Conservation (phyloP, 1,140 invertebrate species). For the Mamestra configurata region DNA sequence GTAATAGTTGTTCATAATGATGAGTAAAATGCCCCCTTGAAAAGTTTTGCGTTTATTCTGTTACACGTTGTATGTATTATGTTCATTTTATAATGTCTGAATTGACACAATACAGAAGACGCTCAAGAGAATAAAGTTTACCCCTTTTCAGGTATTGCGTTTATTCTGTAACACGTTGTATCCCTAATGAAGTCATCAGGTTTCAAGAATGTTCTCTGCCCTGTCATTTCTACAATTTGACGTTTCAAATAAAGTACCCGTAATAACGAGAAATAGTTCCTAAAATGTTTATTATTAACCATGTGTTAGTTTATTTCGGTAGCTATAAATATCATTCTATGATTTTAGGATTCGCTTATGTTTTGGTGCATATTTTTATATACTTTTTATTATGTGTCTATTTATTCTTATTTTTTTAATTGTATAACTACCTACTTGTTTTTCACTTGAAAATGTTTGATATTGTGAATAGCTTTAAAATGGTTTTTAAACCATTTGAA, state of each 20-base stretch:
- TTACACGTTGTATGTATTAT: too few species aligned
- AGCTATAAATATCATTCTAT: conserved; percentile 41
- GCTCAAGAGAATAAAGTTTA: too few species aligned
- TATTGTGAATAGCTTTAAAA: background rate
- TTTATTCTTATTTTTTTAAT: conserved; percentile 57
- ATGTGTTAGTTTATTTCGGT: conserved; percentile 42
- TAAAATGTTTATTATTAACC: conserved; percentile 50
- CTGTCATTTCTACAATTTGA: conserved; percentile 15
- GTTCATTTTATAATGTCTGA: too few species aligned
- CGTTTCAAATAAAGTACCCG: background rate
- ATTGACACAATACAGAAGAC: too few species aligned
- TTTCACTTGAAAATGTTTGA: conserved; percentile 40
- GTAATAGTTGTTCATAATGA: too few species aligned
- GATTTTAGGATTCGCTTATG: conserved; percentile 52
- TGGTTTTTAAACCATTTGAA: background rate
- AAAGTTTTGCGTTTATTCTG: too few species aligned
- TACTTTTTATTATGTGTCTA: conserved; percentile 52
- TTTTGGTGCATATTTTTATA: conserved; percentile 62
- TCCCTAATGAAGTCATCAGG: too few species aligned
- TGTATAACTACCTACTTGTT: conserved; percentile 31
- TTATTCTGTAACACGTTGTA: too few species aligned
- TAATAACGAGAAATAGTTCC: conserved; percentile 56
- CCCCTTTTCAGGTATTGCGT: too few species aligned
- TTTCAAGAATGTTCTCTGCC: background rate
- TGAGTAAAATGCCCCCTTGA: too few species aligned